Conservation (phyloP, 2,113 vertebrate species). For the Lepisosteus oculatus region DNA sequence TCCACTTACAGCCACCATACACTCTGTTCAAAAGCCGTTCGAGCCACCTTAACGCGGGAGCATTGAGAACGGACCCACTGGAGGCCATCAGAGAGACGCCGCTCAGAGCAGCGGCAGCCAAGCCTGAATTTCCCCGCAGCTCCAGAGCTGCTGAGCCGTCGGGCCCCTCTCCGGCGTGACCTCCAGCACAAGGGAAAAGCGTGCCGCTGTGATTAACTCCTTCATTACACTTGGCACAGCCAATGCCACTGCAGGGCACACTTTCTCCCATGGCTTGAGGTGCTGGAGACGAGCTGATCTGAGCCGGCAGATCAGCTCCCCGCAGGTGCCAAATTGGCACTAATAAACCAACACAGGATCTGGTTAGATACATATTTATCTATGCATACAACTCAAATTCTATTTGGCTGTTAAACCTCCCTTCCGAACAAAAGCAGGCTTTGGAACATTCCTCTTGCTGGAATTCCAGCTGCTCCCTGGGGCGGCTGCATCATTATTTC, state of each 20-base stretch:
- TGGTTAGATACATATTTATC: neutral
- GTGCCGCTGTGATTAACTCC: neutral
- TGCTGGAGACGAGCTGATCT: neutral
- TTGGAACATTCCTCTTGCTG: too few relatives aligned
- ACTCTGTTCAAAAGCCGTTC: too few relatives aligned
- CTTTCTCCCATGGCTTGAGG: neutral
- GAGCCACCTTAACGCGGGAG: too few relatives aligned
- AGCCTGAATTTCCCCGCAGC: neutral
- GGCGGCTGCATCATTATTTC: too few relatives aligned
- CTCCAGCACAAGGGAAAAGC: neutral
- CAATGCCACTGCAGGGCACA: constrained; percentile 5
- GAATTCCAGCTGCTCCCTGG: too few relatives aligned
- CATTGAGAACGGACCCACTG: too few relatives aligned
- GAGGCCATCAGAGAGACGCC: neutral
- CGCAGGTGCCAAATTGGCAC: neutral
- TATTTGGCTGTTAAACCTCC: too few relatives aligned
- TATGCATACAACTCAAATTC: neutral
- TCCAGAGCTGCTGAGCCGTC: constrained; percentile 6
- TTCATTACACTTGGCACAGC: neutral
- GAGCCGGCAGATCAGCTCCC: constrained; percentile 1
- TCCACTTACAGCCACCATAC: too few relatives aligned
- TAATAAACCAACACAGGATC: neutral
- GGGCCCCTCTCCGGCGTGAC: neutral
- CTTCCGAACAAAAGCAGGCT: too few relatives aligned
- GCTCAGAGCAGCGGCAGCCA: neutral